Base-by-base conservation (phyloP, 1,140 invertebrate species). In the Anadara kagoshimensis region DNA sequence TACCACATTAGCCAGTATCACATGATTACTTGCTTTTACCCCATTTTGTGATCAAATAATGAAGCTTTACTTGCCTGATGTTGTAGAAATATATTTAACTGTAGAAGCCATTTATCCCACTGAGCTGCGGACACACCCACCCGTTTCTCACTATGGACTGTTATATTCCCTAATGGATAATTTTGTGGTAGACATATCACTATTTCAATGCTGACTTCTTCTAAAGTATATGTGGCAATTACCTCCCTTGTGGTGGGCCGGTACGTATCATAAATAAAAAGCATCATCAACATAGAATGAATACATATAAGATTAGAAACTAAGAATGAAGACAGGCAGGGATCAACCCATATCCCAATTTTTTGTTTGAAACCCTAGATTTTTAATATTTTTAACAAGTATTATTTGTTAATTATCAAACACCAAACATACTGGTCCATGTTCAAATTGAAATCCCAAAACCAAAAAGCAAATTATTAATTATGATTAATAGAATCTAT, bases 141-240 rank as follows among this genome's bases (percentile, higher is more conserved):
- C 88, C 87, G 92, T 88, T 90, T 93, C 49, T 92, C 92, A 74
- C 92, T 92, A 51, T 93, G 91, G 0, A 97, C 93, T 43, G 90
- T 91, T 0, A 95, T 92, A 5, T 92, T 91, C 1, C 93, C 93
- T 5, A 97, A 88, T 0, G 96, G 96, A 90, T 96, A 93, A 89
- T 97, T 97, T 16, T 88, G 78, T 0, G 95, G 93, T 64, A 98
- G 88, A 7, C 91, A 90, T 69, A 98, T 94, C 0, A 92, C 90
- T 2, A 97, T 87, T 83, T 96, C 95, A 80, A 96, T 93, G 73
- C 92, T 93, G 0, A 93, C 92, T 67, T 97, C 95, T 80, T 96
- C 95, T 56, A 97, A 92, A 22, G 93, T 91, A 86, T 97, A 97
- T 0, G 92, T 89, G 0, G 95, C 95, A 43, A 94, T 87, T 0